Evolutionary conservation across 2,113 vertebrate species (phyloP).

Genomic region (Indicator maculatus): DNA sequence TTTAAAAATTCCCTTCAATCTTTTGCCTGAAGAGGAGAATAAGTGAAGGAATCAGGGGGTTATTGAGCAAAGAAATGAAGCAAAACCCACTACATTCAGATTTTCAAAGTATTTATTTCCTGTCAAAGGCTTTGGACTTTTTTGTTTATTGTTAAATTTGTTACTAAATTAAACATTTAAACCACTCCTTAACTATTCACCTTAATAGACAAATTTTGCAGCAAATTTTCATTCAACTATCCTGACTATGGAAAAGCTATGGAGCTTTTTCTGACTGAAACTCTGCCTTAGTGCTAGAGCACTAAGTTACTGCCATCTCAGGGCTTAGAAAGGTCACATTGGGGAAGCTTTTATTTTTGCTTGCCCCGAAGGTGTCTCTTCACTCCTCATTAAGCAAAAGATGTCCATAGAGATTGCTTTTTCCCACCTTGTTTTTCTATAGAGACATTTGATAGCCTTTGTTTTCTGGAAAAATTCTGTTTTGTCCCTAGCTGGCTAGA

Average conservation of each 20-base stretch:
- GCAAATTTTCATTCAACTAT: not conserved
- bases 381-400: accelerated
- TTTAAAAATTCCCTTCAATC: not conserved
- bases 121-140: not conserved
- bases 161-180: not conserved
- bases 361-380: not conserved
- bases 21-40: not conserved
- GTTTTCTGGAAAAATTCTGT: not conserved
- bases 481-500: not conserved
- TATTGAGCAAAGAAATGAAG: not conserved
- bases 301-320: not conserved
- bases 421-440: not conserved
- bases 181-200: not conserved
- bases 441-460: not conserved
- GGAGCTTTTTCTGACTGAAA: not conserved
- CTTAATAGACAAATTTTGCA: not conserved
- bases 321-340: not conserved
- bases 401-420: not conserved
- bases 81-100: not conserved
- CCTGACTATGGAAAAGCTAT: not conserved
- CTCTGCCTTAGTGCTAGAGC: not conserved
- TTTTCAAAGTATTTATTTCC: not conserved
- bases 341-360: not conserved
- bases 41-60: not conserved
- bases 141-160: not conserved